Percentiles rank a stretch among this genome's conserved stretches.
phyloP scores from a whole-genome alignment of 2,797 vertebrate species.

The Diplodus puntazzo region DNA sequence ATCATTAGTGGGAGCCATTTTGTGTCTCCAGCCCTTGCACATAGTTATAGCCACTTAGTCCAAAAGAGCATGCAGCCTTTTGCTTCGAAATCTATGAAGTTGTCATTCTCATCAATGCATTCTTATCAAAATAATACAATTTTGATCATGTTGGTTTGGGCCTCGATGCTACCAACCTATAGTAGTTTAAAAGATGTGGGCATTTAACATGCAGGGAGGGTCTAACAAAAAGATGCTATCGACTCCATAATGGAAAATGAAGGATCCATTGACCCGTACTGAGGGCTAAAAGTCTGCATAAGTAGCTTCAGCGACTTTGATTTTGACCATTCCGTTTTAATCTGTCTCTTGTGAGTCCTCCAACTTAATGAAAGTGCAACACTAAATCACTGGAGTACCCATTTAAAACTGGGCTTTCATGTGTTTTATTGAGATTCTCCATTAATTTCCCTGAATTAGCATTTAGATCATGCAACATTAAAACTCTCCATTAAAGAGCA shows the following conservation, averaged over 20 bases:
- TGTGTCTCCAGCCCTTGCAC: not conserved
- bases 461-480: slow-evolving; percentile 55
- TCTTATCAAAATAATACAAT: too few species aligned
- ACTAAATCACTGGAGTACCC: slow-evolving; percentile 44
- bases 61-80: not conserved
- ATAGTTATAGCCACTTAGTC: not conserved
- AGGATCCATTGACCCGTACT: not conserved
- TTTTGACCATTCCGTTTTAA: slow-evolving; percentile 43
- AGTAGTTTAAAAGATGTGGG: not conserved
- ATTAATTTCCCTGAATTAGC: slow-evolving; percentile 49
- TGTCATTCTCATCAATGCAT: too few species aligned
- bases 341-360: slow-evolving; percentile 54
- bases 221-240: not conserved
- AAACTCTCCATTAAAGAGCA: slow-evolving; percentile 41
- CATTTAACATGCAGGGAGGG: not conserved
- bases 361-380: slow-evolving; percentile 34
- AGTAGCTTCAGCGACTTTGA: slow-evolving; percentile 27
- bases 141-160: not conserved
- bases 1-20: not conserved
- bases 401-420: slow-evolving; percentile 49
- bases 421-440: slow-evolving; percentile 39
- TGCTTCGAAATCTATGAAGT: not conserved
- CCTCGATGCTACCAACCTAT: not conserved
- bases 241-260: not conserved
- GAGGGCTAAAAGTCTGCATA: not conserved